Base-by-base conservation (phyloP, 1,140 invertebrate genomes). In the Rhopalosiphum maidis region DNA sequence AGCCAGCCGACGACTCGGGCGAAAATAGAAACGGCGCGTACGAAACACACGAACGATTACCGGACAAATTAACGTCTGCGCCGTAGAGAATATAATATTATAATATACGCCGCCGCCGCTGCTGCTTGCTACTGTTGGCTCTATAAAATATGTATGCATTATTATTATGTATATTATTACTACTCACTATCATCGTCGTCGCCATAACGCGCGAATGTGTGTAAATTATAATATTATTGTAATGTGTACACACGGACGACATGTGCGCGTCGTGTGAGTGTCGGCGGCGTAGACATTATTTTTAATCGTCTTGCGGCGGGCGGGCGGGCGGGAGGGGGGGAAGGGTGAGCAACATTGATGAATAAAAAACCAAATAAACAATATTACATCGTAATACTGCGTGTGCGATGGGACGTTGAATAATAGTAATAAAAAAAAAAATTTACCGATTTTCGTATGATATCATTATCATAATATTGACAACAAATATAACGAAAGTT, bases 31-130 rank as follows among this genome's bases (percentile, higher is more conserved):
- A 86, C 82, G 37, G 37, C 37, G 37, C 37, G 82, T 37, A 43
- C 23, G 37, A 30, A 86, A 86, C 25, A 30, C 23, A 86, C 83
- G 8, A 86, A 43, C 37, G 82, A 83, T 77, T 77, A 83, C 18
- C 83, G 25, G 83, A 86, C 83, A 86, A 86, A 86, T 86, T 86
- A 86, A 86, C 83, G 37, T 86, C 37, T 86, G 60, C 60, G 30
- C 30, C 3, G 60, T 68, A 60, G 55, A 83, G 41, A 41, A 41
- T 41, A 41, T 41, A 41, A 41, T 41, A 41, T 3, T 41, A 41
- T 41, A 4, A 41, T 4, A 41, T 41, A 41, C 41, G 41, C 41
- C 3, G 41, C 41, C 3, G 41, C 41, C 3, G 41, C 41, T 2
- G 41, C 41, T 41, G 41, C 41, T 37, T 41, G 41, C 41, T 7